These are phyloP conservation scores for Lepas anatifera DNA, from an alignment of 2,888 invertebrate species.

Conservation along the genomic window DNA sequence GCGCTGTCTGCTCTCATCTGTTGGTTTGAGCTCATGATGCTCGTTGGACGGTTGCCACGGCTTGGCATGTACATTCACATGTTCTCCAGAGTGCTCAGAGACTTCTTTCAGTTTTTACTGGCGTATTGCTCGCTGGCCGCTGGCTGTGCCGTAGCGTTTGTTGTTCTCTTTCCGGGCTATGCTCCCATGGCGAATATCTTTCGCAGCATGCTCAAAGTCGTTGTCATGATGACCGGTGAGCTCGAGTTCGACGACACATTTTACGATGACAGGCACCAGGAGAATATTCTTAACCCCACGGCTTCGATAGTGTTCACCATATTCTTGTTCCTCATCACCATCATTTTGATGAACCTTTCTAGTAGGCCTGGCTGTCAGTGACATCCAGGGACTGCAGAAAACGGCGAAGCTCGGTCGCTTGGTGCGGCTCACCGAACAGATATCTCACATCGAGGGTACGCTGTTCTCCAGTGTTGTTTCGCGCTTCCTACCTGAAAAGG, in stretches of 20 bases:
- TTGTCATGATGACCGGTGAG: conserved; percentile 83
- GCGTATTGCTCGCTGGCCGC: conserved; percentile 68
- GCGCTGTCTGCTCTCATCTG: conserved; percentile 68
- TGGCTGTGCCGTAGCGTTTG: conserved; percentile 67
- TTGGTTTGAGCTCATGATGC: conserved; percentile 75
- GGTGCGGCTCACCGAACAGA: conserved; percentile 66
- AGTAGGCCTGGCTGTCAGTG: conserved; percentile 74
- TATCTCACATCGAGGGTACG: conserved; percentile 69
- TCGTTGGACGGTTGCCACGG: conserved; percentile 70
- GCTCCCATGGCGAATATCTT: conserved; percentile 18
- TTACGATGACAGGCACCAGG: conserved; percentile 41
- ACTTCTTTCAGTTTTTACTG: conserved; percentile 65
- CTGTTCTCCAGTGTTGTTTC: conserved; percentile 49
- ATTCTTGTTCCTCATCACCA: conserved; percentile 65
- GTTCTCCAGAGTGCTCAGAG: conserved; percentile 41
- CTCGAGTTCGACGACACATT: conserved; percentile 63
- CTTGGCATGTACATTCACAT: conserved; percentile 68
- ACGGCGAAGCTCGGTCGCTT: conserved; percentile 60
- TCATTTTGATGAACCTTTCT: conserved; percentile 69
- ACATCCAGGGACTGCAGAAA: conserved; percentile 39
- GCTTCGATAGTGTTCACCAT: conserved; percentile 60
- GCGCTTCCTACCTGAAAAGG: conserved; percentile 17
- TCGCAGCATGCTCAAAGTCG: conserved; percentile 50
- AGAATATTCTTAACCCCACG: conserved; percentile 49
- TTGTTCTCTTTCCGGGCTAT: conserved; percentile 59